Evolutionary conservation across 30 jellyfish, hydroid and myxozoan species (phyloP), one percentile per base, ranked within the genome.

Genomic region (Turritopsis rubra): DNA sequence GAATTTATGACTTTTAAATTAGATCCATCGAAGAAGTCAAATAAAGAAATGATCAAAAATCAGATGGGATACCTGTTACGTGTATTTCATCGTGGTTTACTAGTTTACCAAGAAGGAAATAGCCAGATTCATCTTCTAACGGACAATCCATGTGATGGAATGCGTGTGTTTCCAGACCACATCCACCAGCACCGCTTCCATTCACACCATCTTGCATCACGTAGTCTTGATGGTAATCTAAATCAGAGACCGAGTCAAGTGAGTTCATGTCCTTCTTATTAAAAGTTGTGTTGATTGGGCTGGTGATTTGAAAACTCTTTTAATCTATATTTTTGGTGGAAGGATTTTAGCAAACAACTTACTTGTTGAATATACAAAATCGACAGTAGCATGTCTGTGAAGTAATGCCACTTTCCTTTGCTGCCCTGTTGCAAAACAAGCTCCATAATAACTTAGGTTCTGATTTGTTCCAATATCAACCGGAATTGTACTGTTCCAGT

Each of bases 61-160:
- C n/a, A 41, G 60, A 41, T 41, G 13, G 60, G 13, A 41, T 68
- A 68, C 77, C 77, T 68, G 77, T 68, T n/a, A 68, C 16, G 0
- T 68, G 77, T 27, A 68, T 68, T 27, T 68, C 77, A 68, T 68
- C 77, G 9, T 16, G 17, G 30, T 23, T n/a, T 17, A 68, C 30
- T 27, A n/a, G 28, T 27, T 68, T 68, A n/a, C 77, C 77, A 68
- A 68, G 77, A 68, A 68, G 28, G 77, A 68, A 68, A 68, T 68
- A 68, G 28, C 77, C 77, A 68, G 77, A 68, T n/a, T 68, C 77
- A 27, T 68, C 77, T 68, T 68, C 31, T 0, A 68, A 27, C 19
- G 77, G 77, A 1, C 77, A 68, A 0, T n/a, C 77, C 77, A 68
- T 68, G 19, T 68, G 77, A 68, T 68, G 77, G 0, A 68, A 68